phyloP scores from a whole-genome alignment of 2,113 vertebrate genomes.

The Physeter macrocephalus region DNA sequence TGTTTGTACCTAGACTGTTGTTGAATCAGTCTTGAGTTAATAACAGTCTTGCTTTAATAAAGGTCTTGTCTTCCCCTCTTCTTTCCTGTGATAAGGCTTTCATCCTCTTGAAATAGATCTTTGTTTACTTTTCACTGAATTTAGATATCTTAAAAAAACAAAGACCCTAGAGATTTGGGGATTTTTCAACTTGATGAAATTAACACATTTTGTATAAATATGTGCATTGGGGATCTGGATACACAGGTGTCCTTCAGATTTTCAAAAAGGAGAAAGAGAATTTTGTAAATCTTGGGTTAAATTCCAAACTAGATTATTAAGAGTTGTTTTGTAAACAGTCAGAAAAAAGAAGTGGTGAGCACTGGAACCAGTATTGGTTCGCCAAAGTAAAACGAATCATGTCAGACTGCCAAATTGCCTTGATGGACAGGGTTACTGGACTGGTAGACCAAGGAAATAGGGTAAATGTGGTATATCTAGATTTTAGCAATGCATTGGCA shows the following conservation, averaged over 20 bases:
- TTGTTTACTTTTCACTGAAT: constrained; percentile 45
- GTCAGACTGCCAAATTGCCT: neutral
- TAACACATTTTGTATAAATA: constrained; percentile 19
- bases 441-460: neutral
- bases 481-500: constrained; percentile 3
- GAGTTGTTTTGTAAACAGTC: constrained; percentile 36
- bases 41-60: constrained; percentile 28
- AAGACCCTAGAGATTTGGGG: neutral
- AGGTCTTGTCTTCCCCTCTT: neutral
- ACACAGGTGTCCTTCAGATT: neutral
- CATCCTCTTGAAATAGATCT: constrained; percentile 27
- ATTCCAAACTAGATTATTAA: constrained; percentile 32
- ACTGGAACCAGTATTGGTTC: neutral
- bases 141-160: constrained; percentile 31
- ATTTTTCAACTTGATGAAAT: constrained; percentile 26
- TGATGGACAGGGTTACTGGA: neutral
- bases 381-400: neutral
- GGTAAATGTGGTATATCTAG: neutral
- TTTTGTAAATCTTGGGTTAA: constrained; percentile 12
- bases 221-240: neutral
- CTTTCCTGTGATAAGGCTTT: constrained; percentile 17
- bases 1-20: constrained; percentile 16
- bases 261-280: constrained; percentile 36
- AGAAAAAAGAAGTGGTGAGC: constrained; percentile 5
- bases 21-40: constrained; percentile 35